Evolutionary conservation across 2,113 vertebrate genomes (phyloP).

Genomic region (Tautogolabrus adspersus): DNA sequence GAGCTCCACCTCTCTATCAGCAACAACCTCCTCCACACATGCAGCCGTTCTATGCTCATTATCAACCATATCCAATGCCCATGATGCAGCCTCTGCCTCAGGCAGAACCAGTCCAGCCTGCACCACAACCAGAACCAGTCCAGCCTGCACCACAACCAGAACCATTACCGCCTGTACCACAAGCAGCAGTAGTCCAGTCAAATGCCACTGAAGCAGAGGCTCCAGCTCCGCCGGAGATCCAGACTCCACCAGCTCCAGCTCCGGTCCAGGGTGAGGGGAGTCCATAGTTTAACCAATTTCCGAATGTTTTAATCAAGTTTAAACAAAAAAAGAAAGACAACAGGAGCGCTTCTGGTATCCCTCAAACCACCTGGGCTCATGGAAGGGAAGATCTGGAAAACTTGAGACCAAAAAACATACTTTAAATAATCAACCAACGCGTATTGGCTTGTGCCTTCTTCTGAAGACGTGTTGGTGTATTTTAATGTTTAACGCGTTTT

Average conservation of each 20-base stretch:
- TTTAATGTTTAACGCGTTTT: no score
- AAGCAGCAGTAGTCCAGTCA: slow-evolving; percentile 1
- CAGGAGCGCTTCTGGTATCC: no score
- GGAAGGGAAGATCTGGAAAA: no score
- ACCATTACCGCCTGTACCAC: slow-evolving; percentile 1
- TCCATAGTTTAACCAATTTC: no score
- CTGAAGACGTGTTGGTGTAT: no score
- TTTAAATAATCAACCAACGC: no score
- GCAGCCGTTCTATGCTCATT: slow-evolving; percentile 50
- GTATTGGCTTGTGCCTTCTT: no score
- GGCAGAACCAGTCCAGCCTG: slow-evolving; percentile 27
- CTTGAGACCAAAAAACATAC: no score
- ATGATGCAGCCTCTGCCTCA: slow-evolving; percentile 27
- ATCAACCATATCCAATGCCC: slow-evolving; percentile 40
- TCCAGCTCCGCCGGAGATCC: slow-evolving; percentile 16
- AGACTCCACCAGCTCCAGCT: slow-evolving; percentile 37
- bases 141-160: slow-evolving; percentile 18
- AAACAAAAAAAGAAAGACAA: no score
- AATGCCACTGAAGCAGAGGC: slow-evolving; percentile 5
- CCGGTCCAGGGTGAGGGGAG: slow-evolving; percentile 17
- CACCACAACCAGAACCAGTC: neutral
- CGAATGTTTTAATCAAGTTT: no score
- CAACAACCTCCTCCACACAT: slow-evolving; percentile 40
- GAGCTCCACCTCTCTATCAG: slow-evolving; percentile 43
- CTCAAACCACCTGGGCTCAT: no score